Conservation (phyloP, 2,797 vertebrate genomes). For the Bradypodion pumilum region DNA sequence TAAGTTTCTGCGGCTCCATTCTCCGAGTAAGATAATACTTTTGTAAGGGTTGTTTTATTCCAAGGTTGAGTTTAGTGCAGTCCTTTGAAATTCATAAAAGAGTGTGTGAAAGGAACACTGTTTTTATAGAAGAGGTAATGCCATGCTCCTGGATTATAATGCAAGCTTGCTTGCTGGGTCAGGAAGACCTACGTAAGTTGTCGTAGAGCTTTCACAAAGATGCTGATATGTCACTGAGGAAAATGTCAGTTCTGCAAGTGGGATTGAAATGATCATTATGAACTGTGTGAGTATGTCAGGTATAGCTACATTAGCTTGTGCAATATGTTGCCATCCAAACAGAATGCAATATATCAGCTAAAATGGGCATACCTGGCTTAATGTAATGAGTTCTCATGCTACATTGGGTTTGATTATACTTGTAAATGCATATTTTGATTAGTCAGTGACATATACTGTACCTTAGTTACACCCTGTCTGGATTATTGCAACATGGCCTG, state of each 20-base stretch:
- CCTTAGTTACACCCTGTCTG: no score
- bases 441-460: no score
- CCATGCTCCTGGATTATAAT: not conserved
- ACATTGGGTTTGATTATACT: not conserved
- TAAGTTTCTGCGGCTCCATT: not conserved
- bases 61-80: not conserved
- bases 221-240: not conserved
- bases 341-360: not conserved
- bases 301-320: not conserved
- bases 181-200: slow-evolving; percentile 2
- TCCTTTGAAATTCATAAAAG: not conserved
- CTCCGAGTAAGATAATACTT: not conserved
- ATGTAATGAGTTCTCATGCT: not conserved
- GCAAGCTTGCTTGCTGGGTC: not conserved
- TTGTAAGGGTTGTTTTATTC: not conserved
- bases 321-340: not conserved
- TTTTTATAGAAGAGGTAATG: not conserved
- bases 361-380: not conserved
- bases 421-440: not conserved
- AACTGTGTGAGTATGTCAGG: not conserved
- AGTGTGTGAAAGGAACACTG: not conserved
- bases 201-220: slow-evolving; percentile 14
- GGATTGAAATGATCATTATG: not conserved
- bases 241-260: not conserved
- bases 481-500: not conserved